A percentile compares a stretch with the other conserved stretches of the same genome.
Conservation (phyloP, 2,888 invertebrate genomes). For the Eupithecia subfuscata region DNA sequence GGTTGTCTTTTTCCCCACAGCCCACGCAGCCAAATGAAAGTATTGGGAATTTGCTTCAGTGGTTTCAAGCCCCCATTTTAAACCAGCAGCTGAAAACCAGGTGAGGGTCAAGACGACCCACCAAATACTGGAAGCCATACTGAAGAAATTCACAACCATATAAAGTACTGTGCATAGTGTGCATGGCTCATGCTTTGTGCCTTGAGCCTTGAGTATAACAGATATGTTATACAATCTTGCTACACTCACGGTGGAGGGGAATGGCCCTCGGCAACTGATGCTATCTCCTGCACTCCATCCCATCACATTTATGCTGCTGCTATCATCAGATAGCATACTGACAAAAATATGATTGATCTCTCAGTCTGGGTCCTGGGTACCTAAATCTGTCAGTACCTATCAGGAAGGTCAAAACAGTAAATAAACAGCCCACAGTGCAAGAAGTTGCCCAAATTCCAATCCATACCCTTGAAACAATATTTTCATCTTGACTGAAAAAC, state of each 20-base stretch:
- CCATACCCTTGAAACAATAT: constrained; percentile 94
- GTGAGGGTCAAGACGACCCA: constrained; percentile 98
- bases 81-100: constrained; percentile 97
- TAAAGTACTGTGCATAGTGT: constrained; percentile 97
- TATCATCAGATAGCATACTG: constrained; percentile 97
- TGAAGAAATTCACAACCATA: constrained; percentile 98
- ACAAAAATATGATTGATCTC: constrained; percentile 97
- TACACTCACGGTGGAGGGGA: constrained; percentile 87
- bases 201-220: constrained; percentile 94
- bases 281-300: constrained; percentile 93
- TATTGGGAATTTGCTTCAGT: constrained; percentile 98
- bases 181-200: constrained; percentile 91
- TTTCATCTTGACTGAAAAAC: constrained; percentile 94
- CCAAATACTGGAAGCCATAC: constrained; percentile 98
- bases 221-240: constrained; percentile 90
- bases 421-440: constrained; percentile 95
- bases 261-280: constrained; percentile 93
- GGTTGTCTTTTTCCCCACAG: no score
- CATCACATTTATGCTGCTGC: constrained; percentile 95
- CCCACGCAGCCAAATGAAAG: no score
- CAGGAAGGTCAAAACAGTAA: constrained; percentile 95
- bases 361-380: no score
- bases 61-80: constrained; percentile 99
- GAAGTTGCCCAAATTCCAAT: constrained; percentile 96
- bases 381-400: constrained; percentile 97